Evolutionary conservation across 2,888 invertebrate genomes (phyloP), one percentile per base, ranked within the genome.

Genomic region (Ephialtes manifestator): DNA sequence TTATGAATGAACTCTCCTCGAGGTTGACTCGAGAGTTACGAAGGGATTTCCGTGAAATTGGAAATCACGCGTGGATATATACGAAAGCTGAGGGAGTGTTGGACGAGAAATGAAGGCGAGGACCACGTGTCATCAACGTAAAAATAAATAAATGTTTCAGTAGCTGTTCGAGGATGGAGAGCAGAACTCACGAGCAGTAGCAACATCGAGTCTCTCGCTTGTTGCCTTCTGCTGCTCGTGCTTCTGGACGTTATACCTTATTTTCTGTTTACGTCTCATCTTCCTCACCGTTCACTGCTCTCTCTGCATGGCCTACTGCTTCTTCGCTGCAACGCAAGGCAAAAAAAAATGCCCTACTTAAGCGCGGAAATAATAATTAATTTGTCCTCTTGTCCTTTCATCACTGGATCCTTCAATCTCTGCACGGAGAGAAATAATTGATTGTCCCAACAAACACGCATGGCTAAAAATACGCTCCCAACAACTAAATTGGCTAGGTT

Each of bases 151-250:
- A 92, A 92, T 92, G 80, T 83, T 87, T 85, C 86, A 72, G 90
- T 90, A 90, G 90, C 90, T 89, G 91, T 88, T 89, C 86, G 84
- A 85, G 88, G 93, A 93, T 87, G 88, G 83, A 90, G 87, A 85
- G 87, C 93, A 92, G 93, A 92, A 89, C 85, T 48, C 84, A 46
- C 75, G 39, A 48, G 58, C 80, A 60, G 85, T 65, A 75, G 81
- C 79, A 79, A 74, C 81, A 67, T 68, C 65, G 58, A 63, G 70
- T 60, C 60, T 24, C n/a, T 75, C 24, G 81, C 63, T 70, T 31
- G 60, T 81, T 76, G 70, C 51, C 70, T 81, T 76, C 76, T 70
- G 75, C 20, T 46, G 67, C 48, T 46, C 68, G 68, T 68, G 58
- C 60, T 79, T 51, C 53, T 71, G 71, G 76, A 68, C 60, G 71